Conservation (phyloP, 2,113 vertebrate species). For the Phodopus roborovskii region DNA sequence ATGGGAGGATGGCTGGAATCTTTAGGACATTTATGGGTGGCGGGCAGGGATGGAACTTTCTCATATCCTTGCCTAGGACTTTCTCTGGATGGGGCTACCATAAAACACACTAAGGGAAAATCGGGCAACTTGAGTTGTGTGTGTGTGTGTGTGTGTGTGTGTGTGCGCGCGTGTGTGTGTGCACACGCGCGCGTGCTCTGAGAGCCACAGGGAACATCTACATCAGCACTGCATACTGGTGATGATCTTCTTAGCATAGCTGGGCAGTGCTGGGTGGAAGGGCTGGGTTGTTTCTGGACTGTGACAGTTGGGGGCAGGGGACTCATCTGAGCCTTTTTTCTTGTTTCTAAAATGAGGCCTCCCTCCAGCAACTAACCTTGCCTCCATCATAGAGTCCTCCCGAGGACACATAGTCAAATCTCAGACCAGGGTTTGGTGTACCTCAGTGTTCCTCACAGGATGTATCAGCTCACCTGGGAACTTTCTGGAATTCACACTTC, state of each 20-base stretch:
- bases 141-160: too few species aligned
- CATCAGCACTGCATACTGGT: fast-evolving
- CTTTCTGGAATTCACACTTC: neutral
- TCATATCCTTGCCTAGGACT: neutral
- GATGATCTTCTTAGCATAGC: neutral
- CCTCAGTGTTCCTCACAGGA: neutral
- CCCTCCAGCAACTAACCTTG: neutral
- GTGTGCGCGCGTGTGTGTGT: too few species aligned
- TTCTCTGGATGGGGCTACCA: neutral
- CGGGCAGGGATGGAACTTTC: neutral
- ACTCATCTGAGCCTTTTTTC: neutral
- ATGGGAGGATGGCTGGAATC: neutral
- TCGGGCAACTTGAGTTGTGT: neutral
- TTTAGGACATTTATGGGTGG: neutral
- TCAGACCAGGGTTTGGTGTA: too few species aligned
- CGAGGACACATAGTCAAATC: neutral
- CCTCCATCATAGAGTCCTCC: fast-evolving
- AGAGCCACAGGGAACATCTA: fast-evolving
- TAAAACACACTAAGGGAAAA: neutral
- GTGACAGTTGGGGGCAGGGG: neutral
- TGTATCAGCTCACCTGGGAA: neutral
- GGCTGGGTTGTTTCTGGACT: neutral
- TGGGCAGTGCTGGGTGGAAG: fast-evolving
- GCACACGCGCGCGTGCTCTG: fast-evolving
- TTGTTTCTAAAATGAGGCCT: neutral